Evolutionary conservation across 2,797 vertebrate species (phyloP), one percentile per base, ranked within the genome.

Genomic region (Nasua narica): DNA sequence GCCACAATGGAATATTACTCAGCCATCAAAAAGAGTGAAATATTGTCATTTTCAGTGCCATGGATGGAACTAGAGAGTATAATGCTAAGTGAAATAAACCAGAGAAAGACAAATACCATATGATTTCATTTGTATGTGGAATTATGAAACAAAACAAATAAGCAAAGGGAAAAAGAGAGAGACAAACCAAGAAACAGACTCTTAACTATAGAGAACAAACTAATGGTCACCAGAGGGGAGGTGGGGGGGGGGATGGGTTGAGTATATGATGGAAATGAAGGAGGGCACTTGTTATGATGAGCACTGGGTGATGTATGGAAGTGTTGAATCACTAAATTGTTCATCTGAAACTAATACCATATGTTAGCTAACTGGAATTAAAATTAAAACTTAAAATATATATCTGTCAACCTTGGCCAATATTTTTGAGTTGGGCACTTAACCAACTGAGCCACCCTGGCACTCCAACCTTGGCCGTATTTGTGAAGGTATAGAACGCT

Each of bases 401-500:
- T 37, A 29, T 60, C 27, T 76, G 13, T 48, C 21, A 58, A 32
- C 1, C 12, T 43, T 85, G 35, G 60, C 7, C 16, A 29, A 2
- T 67, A 67, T 67, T 67, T 67, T 35, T 67, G n/a, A 67, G 65
- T 35, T 35, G 65, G 65, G 9, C n/a, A 19, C n/a, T 67, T 67
- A 67, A 35, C 18, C 9, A 67, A 2, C n/a, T 0, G 4, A 67
- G n/a, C 65, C 65, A 67, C 65, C 18, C 65, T 21, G 65, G 18
- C 65, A 67, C n/a, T 9, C n/a, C 21, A 58, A 43, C 1, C 15
- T 72, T 85, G 35, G 48, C 7, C 21, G 29, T 69, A 35, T 35
- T 89, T 88, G 87, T 94, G n/a, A 89, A 96, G 16, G 43, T 90
- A 23, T 43, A 48, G 65, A 72, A 82, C 91, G 35, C 50, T 95